phyloP scores from a whole-genome alignment of 1,140 invertebrate species.

The Sycophila sp. region DNA sequence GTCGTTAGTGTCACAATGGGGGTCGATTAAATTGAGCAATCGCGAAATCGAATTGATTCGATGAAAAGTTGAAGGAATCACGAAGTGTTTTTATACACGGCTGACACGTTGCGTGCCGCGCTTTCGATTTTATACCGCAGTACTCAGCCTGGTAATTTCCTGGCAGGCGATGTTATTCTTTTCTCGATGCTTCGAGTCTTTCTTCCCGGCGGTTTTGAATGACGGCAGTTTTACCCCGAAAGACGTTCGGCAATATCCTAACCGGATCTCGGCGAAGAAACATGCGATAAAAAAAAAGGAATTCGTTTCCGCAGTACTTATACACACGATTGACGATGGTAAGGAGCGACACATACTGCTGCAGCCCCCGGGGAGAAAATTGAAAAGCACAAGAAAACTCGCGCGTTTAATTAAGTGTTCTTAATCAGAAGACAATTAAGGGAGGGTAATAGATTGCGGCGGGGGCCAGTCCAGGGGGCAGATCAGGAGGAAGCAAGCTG shows the following conservation, averaged over 20 bases:
- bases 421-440: conserved; percentile 31
- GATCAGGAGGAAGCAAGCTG: conserved; percentile 38
- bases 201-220: not conserved
- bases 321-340: not conserved
- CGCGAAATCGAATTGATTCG: conserved; percentile 11
- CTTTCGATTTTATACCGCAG: conserved; percentile 29
- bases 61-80: not conserved
- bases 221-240: conserved; percentile 16
- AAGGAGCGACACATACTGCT: not conserved
- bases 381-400: not conserved
- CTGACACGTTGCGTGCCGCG: conserved; percentile 13
- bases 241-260: conserved; percentile 24
- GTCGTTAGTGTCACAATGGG: no score
- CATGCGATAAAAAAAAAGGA: not conserved
- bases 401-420: conserved; percentile 16
- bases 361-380: not conserved
- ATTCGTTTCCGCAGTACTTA: not conserved
- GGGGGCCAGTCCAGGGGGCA: conserved; percentile 32
- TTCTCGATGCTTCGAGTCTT: conserved; percentile 23
- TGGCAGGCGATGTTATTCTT: conserved; percentile 33
- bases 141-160: conserved; percentile 29
- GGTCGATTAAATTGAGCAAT: conserved; percentile 9
- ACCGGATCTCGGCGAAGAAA: not conserved
- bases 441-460: conserved; percentile 23
- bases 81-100: conserved; percentile 14